A percentile compares a stretch with the other conserved stretches of the same genome.
Conservation (phyloP, 1,140 invertebrate species). For the Pteromalus puparum region DNA sequence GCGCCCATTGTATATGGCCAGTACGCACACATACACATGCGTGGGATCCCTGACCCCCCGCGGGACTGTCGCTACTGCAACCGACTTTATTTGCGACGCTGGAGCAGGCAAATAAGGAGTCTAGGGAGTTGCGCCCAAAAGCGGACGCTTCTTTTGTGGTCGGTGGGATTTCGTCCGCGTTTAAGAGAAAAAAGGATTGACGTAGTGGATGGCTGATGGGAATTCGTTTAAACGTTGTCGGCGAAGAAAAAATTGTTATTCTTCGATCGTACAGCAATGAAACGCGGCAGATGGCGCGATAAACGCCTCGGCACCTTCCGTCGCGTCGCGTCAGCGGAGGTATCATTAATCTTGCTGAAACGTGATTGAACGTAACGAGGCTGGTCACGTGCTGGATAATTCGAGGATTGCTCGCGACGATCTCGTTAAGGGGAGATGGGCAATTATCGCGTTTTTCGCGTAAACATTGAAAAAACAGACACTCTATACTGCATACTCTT, state of each 20-base stretch:
- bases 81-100: constrained; percentile 4
- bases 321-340: neutral
- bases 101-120: constrained; percentile 11
- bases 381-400: constrained; percentile 62
- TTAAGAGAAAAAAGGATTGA: constrained; percentile 14
- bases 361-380: constrained; percentile 62
- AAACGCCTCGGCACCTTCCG: neutral
- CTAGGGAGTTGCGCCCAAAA: neutral
- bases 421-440: constrained; percentile 22
- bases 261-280: neutral
- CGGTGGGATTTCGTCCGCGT: neutral
- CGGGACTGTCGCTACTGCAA: neutral
- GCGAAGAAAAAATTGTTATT: neutral
- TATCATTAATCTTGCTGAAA: constrained; percentile 62
- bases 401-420: constrained; percentile 57
- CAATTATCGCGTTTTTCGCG: constrained; percentile 39
- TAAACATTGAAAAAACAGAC: neutral
- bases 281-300: neutral
- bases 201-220: no score
- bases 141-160: constrained; percentile 1
- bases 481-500: no score
- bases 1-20: neutral
- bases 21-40: neutral
- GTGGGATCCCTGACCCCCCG: neutral
- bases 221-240: no score